Conservation (phyloP, 2,797 vertebrate species). For the Bradypus variegatus region DNA sequence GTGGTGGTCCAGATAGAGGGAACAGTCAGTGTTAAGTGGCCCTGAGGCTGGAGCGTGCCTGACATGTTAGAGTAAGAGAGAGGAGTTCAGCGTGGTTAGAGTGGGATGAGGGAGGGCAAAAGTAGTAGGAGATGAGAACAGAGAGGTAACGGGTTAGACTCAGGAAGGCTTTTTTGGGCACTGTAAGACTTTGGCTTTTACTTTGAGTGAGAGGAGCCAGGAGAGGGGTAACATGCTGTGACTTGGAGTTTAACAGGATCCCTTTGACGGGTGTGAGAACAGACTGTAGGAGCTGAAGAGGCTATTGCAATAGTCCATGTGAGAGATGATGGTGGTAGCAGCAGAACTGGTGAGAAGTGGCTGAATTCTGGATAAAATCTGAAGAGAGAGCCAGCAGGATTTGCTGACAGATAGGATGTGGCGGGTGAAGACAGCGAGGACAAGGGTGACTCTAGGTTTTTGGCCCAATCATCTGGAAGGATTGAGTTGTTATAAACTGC, state of each 20-base stretch:
- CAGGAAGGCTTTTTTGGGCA: neutral
- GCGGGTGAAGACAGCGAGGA: neutral
- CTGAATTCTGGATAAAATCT: constrained; percentile 11
- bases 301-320: neutral
- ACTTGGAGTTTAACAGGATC: constrained; percentile 8
- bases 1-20: neutral
- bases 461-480: neutral
- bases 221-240: neutral
- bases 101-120: neutral
- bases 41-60: neutral
- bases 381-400: neutral
- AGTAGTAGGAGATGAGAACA: neutral
- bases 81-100: neutral
- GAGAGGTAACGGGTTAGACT: neutral
- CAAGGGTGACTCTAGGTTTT: neutral
- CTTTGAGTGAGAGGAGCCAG: neutral
- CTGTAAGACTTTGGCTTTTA: neutral
- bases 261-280: neutral
- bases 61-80: neutral
- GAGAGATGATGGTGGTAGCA: neutral
- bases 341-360: neutral
- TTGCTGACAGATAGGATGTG: neutral
- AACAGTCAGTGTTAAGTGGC: neutral
- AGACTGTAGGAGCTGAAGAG: neutral
- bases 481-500: neutral